Evolutionary conservation across 2,113 vertebrate species (phyloP), one percentile per base, ranked within the genome.

Genomic region (Xyrauchen texanus): DNA sequence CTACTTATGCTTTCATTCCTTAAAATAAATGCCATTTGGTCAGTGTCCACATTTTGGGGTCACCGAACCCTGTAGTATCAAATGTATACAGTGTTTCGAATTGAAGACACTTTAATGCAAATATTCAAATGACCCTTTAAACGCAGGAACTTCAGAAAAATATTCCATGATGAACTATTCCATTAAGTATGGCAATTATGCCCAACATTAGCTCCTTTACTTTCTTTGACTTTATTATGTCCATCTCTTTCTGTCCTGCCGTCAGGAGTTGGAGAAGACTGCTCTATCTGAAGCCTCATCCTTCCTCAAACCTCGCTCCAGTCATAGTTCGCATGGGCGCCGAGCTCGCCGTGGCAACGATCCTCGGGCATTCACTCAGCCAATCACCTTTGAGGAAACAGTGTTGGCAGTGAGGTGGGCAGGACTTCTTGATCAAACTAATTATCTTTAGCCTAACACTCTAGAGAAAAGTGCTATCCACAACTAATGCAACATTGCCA

Each of bases 251-350:
- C 51, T 55, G 16, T 9, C 9, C 15, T 0, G 34, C 3, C 21
- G 71, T 66, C 45, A 94, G 93, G 93, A 93, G 84, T 84, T 94
- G 83, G 93, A 94, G 86, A 94, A 91, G 84, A 87, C 90, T 0
- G 81, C 90, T 0, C 65, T 88, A 44, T 88, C 91, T 0, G 90
- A 91, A 52, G 82, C 87, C 21, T 84, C 89, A 0, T 78, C 83
- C 0, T 84, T 87, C 78, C 87, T 90, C 62, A 93, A 90, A 85
- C 92, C 93, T 76, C 91, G 90, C 15, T 83, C 89, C 0, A 85
- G 85, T 34, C 21, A 34, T 34, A 34, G 21, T 10, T 81, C 84
- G 15, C 86, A 85, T 0, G 92, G 93, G 34, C 90, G 90, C 68
- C 85, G 90, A 76, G 58, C 6, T 46, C 89, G 90, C 4, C 91